phyloP scores from a whole-genome alignment of 2,888 invertebrate species.

The Galerucella calmariensis region DNA sequence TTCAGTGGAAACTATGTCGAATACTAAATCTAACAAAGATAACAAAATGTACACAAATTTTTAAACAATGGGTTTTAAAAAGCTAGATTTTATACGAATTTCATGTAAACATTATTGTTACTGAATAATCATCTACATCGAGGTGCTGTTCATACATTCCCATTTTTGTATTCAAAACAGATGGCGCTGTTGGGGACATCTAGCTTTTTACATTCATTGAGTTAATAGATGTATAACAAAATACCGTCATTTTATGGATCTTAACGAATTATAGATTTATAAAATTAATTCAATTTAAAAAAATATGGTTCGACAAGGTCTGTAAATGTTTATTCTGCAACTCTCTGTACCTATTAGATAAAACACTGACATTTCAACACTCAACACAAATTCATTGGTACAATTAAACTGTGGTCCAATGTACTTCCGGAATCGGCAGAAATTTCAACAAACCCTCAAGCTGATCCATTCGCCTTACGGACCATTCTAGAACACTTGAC shows the following conservation, averaged over 20 bases:
- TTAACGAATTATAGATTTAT: too few species aligned
- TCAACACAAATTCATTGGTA: background rate
- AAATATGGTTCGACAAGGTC: too few species aligned
- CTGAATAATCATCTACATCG: background rate
- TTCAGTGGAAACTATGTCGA: conserved; percentile 9
- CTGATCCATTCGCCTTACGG: too few species aligned
- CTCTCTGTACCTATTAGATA: background rate
- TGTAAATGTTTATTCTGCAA: background rate
- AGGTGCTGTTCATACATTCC: background rate
- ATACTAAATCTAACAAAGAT: conserved; percentile 17
- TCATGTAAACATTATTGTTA: background rate
- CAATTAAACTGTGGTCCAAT: too few species aligned
- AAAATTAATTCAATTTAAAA: too few species aligned
- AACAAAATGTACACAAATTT: conserved; percentile 17
- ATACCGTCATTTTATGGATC: background rate
- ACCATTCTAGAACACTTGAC: too few species aligned
- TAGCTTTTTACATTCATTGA: conserved; percentile 18
- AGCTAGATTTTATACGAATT: conserved; percentile 4
- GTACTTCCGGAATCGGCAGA: too few species aligned
- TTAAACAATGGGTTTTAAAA: conserved; percentile 21
- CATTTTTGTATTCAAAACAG: background rate
- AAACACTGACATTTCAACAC: background rate
- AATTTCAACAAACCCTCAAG: too few species aligned
- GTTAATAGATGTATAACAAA: background rate
- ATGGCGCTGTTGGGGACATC: background rate